Percentiles rank a stretch among this genome's conserved stretches.
These are phyloP conservation scores for Cydia strobilella DNA, from an alignment of 1,140 invertebrate species.

Conservation along the genomic window DNA sequence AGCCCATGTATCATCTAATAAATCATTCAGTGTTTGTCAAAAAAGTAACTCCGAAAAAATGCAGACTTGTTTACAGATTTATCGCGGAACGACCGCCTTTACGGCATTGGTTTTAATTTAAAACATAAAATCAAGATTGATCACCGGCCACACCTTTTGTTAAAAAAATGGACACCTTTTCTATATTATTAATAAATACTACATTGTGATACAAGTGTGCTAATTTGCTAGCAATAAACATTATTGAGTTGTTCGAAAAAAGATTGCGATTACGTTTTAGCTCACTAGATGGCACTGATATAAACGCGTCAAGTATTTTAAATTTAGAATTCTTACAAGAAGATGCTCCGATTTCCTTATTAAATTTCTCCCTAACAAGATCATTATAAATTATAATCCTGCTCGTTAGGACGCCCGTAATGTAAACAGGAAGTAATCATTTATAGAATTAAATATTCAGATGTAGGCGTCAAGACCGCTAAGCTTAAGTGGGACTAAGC, in stretches of 20 bases:
- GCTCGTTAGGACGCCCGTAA: background rate
- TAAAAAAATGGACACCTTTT: background rate
- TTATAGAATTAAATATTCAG: background rate
- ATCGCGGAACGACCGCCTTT: background rate
- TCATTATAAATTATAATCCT: background rate
- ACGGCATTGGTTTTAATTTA: background rate
- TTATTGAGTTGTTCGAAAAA: too few relatives aligned
- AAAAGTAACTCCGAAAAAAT: background rate
- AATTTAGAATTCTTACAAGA: background rate
- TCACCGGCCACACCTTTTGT: background rate
- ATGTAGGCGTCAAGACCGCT: too few relatives aligned
- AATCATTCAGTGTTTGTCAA: background rate
- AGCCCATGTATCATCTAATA: background rate
- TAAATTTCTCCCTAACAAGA: background rate
- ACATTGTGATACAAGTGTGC: too few relatives aligned
- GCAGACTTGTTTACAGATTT: background rate
- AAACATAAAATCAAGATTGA: constrained; percentile 3
- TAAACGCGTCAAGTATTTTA: background rate
- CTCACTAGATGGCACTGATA: background rate
- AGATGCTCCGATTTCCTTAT: background rate
- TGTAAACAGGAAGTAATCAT: background rate
- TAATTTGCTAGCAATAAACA: too few relatives aligned
- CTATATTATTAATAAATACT: too few relatives aligned
- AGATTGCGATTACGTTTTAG: background rate
- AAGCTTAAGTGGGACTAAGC: too few relatives aligned